Percentiles rank a stretch among this genome's conserved stretches.
Evolutionary conservation across 2,888 invertebrate species (phyloP).

Genomic region (Gymnosoma rotundatum): DNA sequence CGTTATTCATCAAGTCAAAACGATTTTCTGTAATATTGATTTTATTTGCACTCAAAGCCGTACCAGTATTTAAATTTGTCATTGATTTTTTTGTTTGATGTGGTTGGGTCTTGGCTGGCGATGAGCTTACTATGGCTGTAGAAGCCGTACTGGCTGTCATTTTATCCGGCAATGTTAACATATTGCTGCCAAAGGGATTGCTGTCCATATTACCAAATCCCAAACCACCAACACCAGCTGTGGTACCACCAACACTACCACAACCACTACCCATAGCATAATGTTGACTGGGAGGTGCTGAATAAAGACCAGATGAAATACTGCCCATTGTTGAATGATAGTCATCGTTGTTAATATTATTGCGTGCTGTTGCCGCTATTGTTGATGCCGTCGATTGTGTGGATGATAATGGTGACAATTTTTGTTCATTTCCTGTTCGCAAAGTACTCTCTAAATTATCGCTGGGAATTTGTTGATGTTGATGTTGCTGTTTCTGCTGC

Average conservation of each 20-base stretch:
- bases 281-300: slow-evolving; percentile 82
- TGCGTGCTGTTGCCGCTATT: slow-evolving; percentile 52
- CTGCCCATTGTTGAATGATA: slow-evolving; percentile 75
- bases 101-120: slow-evolving; percentile 76
- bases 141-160: slow-evolving; percentile 80
- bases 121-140: slow-evolving; percentile 75
- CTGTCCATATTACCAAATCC: slow-evolving; percentile 64
- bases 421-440: slow-evolving; percentile 65
- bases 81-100: slow-evolving; percentile 60
- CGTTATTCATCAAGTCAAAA: slow-evolving; percentile 79
- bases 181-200: slow-evolving; percentile 67
- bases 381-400: slow-evolving; percentile 54
- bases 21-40: slow-evolving; percentile 82
- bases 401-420: slow-evolving; percentile 62
- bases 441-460: slow-evolving; percentile 57
- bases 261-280: slow-evolving; percentile 74
- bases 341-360: slow-evolving; percentile 73
- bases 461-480: slow-evolving; percentile 28
- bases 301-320: slow-evolving; percentile 79
- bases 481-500: slow-evolving; percentile 18
- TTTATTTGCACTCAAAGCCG: slow-evolving; percentile 72
- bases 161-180: slow-evolving; percentile 74
- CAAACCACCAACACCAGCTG: slow-evolving; percentile 71
- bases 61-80: slow-evolving; percentile 57
- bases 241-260: slow-evolving; percentile 71